A percentile compares a stretch with the other conserved stretches of the same genome.
Conservation (phyloP, 2,888 invertebrate species). For the Drosophila macrospina region DNA sequence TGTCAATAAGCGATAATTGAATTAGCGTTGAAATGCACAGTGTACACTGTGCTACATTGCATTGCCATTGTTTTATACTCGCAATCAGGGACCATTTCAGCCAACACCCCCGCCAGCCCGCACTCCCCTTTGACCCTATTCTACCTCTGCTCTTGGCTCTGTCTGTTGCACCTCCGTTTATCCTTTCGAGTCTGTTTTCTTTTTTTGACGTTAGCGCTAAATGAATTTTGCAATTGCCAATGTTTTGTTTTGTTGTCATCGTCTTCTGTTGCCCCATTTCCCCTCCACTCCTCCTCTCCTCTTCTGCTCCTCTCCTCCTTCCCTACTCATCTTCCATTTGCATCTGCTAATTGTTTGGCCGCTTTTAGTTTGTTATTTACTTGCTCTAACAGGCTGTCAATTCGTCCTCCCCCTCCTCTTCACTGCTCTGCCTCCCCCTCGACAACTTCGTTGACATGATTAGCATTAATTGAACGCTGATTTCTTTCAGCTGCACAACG, state of each 20-base stretch:
- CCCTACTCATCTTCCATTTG: background rate
- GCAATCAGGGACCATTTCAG: slow-evolving; percentile 48
- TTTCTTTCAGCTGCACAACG: slow-evolving; percentile 50
- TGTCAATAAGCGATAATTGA: slow-evolving; percentile 83
- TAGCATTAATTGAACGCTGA: slow-evolving; percentile 75
- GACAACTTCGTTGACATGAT: slow-evolving; percentile 63
- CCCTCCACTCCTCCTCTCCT: no score
- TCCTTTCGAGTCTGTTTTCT: slow-evolving; percentile 17
- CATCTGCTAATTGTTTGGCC: slow-evolving; percentile 63
- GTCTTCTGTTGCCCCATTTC: no score
- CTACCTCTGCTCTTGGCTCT: slow-evolving; percentile 9
- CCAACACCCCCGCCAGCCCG: background rate
- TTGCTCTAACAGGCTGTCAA: slow-evolving; percentile 49
- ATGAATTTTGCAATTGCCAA: slow-evolving; percentile 57
- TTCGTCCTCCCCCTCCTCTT: background rate
- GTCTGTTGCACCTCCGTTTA: slow-evolving; percentile 32
- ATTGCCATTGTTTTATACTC: slow-evolving; percentile 55
- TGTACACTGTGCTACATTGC: slow-evolving; percentile 69
- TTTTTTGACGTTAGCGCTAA: slow-evolving; percentile 23
- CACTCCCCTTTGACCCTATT: slow-evolving; percentile 8
- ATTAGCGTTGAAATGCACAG: slow-evolving; percentile 75
- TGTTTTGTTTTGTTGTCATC: slow-evolving; percentile 45
- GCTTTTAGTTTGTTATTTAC: slow-evolving; percentile 64
- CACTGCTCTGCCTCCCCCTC: background rate
- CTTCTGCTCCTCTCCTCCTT: no score